Percentiles rank a stretch among this genome's conserved stretches.
Conservation (phyloP, 2,888 invertebrate genomes). For the Hedychridium roseum region DNA sequence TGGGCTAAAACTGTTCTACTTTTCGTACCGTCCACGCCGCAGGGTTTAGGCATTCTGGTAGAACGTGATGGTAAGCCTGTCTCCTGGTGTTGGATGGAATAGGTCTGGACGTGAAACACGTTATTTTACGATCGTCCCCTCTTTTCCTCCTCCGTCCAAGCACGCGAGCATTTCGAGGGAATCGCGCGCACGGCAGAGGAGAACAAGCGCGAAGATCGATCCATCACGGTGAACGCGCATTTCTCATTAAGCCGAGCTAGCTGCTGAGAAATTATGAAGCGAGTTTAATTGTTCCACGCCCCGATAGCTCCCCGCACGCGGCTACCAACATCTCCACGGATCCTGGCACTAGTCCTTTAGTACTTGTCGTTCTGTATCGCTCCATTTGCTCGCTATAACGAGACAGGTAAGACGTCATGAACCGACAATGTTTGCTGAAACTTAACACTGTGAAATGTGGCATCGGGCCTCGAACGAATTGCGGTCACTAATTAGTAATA, state of each 20-base stretch:
- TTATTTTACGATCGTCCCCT: conserved; percentile 21
- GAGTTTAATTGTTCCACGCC: conserved; percentile 48
- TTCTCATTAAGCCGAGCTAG: conserved; percentile 47
- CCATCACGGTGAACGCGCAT: conserved; percentile 43
- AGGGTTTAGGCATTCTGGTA: too few species aligned
- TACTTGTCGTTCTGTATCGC: conserved; percentile 39
- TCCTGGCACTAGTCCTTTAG: conserved; percentile 35
- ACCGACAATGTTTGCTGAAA: too few species aligned
- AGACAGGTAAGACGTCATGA: too few species aligned
- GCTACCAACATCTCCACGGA: conserved; percentile 12
- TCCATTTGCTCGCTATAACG: conserved; percentile 47
- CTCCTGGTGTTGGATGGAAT: too few species aligned
- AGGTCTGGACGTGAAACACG: too few species aligned
- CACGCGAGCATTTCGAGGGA: conserved; percentile 26
- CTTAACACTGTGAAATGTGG: too few species aligned
- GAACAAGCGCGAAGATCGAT: conserved; percentile 37
- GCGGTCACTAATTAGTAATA: too few species aligned
- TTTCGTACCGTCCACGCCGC: too few species aligned
- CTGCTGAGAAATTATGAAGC: conserved; percentile 45
- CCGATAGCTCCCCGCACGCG: conserved; percentile 3
- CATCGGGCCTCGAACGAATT: too few species aligned
- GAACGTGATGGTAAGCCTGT: too few species aligned
- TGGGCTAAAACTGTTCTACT: too few species aligned
- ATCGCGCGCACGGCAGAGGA: conserved; percentile 11
- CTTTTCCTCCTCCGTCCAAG: conserved; percentile 29